A percentile compares a stretch with the other conserved stretches of the same genome.
These are phyloP conservation scores for Muscina levida DNA, from an alignment of 2,888 invertebrate genomes.

Conservation along the genomic window DNA sequence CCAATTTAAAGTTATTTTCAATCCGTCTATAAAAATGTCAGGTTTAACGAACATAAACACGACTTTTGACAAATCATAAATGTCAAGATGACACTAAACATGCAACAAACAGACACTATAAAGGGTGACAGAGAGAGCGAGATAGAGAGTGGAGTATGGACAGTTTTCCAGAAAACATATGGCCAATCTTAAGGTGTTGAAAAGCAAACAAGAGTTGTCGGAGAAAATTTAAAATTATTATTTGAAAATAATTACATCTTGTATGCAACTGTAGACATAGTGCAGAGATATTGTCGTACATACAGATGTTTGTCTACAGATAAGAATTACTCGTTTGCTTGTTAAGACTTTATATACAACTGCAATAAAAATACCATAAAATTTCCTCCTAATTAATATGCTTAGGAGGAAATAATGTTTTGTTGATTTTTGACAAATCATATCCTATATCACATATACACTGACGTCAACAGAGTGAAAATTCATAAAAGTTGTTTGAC, in stretches of 20 bases:
- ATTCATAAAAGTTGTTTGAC: too few species aligned
- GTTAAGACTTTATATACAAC: too few species aligned
- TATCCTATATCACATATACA: too few species aligned
- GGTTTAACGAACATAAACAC: constrained; percentile 20
- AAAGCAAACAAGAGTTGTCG: not conserved
- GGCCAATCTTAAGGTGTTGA: not conserved
- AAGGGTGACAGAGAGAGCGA: too few species aligned
- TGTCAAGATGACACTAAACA: constrained; percentile 35
- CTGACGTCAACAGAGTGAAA: too few species aligned
- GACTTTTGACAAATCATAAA: constrained; percentile 26
- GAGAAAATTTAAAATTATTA: not conserved
- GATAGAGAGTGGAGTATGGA: not conserved
- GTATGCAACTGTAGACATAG: too few species aligned
- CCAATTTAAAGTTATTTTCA: not conserved
- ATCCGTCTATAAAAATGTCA: not conserved
- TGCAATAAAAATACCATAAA: too few species aligned
- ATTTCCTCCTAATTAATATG: too few species aligned
- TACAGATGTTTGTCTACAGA: not conserved
- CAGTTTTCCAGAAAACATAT: constrained; percentile 10
- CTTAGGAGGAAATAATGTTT: too few species aligned
- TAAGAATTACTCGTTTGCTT: too few species aligned
- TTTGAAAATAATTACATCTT: constrained; percentile 6
- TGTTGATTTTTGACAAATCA: too few species aligned
- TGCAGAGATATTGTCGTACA: not conserved
- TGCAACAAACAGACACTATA: too few species aligned